These are phyloP conservation scores for Cyclina sinensis DNA, from an alignment of 1,140 invertebrate species.

Conservation along the genomic window DNA sequence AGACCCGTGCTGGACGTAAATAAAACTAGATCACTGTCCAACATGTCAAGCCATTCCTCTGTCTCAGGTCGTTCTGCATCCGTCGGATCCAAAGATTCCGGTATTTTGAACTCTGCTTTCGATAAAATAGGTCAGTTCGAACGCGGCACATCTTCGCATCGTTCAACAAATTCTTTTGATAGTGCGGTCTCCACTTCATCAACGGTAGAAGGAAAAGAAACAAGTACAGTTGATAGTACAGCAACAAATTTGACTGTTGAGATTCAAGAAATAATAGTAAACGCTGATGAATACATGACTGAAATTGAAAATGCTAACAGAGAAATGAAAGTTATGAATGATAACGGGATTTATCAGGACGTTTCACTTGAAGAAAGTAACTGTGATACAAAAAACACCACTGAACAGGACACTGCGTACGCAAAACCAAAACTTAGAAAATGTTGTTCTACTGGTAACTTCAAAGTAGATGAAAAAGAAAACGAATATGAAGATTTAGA, in stretches of 20 bases:
- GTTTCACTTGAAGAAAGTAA: conserved; percentile 17
- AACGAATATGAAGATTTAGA: conserved; percentile 75
- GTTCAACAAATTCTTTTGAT: conserved; percentile 73
- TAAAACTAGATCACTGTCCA: conserved; percentile 46
- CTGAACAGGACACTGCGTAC: not conserved
- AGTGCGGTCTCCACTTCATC: conserved; percentile 75
- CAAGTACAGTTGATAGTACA: not conserved
- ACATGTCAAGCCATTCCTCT: conserved; percentile 62
- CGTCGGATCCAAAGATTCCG: conserved; percentile 70
- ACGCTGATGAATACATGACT: not conserved
- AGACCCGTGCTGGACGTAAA: not conserved
- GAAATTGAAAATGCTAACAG: not conserved
- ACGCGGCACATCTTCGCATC: conserved; percentile 29
- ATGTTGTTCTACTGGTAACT: conserved; percentile 64
- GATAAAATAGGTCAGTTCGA: conserved; percentile 21
- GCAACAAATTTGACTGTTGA: conserved; percentile 17
- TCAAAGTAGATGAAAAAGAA: conserved; percentile 43
- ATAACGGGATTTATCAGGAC: conserved; percentile 20
- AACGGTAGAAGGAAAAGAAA: conserved; percentile 15
- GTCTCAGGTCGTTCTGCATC: conserved; percentile 52
- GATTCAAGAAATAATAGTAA: conserved; percentile 47
- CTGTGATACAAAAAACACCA: not conserved
- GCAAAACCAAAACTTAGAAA: conserved; percentile 41
- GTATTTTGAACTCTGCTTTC: conserved; percentile 50
- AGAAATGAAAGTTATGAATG: not conserved